Conservation (phyloP, 53 echinoderm and acorn worm genomes). For the Mesocentrotus franciscanus region DNA sequence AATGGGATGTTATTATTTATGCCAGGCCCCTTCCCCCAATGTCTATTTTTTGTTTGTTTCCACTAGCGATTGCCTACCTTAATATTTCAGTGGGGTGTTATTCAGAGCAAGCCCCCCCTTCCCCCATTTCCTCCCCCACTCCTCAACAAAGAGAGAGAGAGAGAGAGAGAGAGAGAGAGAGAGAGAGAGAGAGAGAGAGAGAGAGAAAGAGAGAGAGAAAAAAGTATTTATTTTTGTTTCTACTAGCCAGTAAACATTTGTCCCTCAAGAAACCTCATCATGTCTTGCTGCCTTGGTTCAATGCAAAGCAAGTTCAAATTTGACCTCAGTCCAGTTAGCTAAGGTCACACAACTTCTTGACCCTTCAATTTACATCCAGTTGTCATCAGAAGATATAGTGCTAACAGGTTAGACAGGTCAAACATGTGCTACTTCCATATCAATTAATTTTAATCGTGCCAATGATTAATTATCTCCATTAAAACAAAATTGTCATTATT, state of each 20-base stretch:
- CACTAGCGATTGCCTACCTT: too few relatives aligned
- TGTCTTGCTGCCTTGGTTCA: not conserved
- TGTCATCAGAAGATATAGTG: constrained; percentile 1
- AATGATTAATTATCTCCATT: constrained; percentile 26
- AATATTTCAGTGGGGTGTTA: too few relatives aligned
- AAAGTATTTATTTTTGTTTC: constrained; percentile 1
- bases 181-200: too few relatives aligned
- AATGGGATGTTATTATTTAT: too few relatives aligned
- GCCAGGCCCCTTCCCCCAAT: too few relatives aligned
- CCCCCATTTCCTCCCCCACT: too few relatives aligned
- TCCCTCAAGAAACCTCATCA: not conserved
- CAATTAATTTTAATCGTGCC: constrained; percentile 23
- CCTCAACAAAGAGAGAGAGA: too few relatives aligned
- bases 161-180: too few relatives aligned
- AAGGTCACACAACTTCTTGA: constrained; percentile 41
- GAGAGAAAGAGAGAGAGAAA: too few relatives aligned
- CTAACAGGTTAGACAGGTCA: constrained; percentile 31
- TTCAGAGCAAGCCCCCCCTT: too few relatives aligned
- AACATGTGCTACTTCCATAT: constrained; percentile 19
- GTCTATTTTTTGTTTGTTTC: too few relatives aligned
- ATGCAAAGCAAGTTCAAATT: not conserved
- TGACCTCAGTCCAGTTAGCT: constrained; percentile 30
- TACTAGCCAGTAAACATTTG: not conserved
- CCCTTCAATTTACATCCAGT: constrained; percentile 43
- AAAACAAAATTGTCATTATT: not conserved